A percentile compares a stretch with the other conserved stretches of the same genome.
These are phyloP conservation scores for Muntiacus muntjak DNA, from an alignment of 2,113 vertebrate species.

Conservation along the genomic window DNA sequence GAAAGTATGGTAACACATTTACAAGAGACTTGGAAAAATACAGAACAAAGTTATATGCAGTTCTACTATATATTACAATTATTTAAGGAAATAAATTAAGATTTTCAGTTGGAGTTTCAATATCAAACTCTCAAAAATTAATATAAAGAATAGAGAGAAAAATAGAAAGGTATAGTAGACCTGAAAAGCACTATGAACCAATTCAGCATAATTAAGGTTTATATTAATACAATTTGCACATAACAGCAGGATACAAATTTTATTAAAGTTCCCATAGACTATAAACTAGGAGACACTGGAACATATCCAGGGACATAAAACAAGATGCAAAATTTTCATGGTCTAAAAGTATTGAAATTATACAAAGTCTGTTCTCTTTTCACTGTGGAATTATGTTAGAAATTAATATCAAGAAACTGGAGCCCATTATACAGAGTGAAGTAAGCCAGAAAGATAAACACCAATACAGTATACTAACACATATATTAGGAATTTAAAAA, in stretches of 20 bases:
- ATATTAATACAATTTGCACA: not conserved
- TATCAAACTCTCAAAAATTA: not conserved
- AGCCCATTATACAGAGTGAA: too few species aligned
- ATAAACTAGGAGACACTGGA: not conserved
- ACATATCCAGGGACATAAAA: not conserved
- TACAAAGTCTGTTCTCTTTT: not conserved
- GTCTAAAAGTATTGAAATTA: not conserved
- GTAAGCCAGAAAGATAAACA: too few species aligned
- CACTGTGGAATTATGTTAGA: not conserved
- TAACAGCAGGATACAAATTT: not conserved
- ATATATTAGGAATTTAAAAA: too few species aligned
- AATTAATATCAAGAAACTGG: not conserved
- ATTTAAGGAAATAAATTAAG: not conserved
- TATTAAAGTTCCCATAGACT: not conserved
- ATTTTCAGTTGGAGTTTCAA: not conserved
- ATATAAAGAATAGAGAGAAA: not conserved
- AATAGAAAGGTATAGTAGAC: not conserved
- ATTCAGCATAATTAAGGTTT: not conserved
- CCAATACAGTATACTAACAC: too few species aligned
- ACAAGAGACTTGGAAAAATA: not conserved
- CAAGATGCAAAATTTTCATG: too few species aligned
- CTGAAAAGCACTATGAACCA: not conserved
- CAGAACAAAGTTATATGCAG: not conserved
- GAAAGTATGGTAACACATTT: not conserved
- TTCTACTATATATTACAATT: not conserved